phyloP scores from a whole-genome alignment of 2,113 vertebrate species.

The Solea solea region DNA sequence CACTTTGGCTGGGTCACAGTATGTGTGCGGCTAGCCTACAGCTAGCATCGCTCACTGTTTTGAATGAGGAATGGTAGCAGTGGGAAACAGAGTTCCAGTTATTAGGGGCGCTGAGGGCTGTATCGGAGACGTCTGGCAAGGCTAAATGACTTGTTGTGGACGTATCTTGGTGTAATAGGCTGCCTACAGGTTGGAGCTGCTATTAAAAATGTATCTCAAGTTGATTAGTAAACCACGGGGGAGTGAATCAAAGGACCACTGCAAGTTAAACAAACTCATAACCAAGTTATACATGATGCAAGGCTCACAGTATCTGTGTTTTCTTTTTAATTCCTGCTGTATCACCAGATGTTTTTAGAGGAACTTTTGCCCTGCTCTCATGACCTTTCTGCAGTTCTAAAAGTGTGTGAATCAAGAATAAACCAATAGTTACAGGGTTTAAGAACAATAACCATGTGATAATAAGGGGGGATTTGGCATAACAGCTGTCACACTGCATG shows the following conservation, averaged over 20 bases:
- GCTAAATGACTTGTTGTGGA: slow-evolving; percentile 8
- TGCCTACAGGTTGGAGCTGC: slow-evolving; percentile 1
- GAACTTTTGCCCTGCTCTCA: not conserved
- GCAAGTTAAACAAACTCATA: slow-evolving; percentile 10
- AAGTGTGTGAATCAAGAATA: too few relatives aligned
- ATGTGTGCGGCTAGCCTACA: not conserved
- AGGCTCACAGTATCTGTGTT: not conserved
- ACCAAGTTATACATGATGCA: not conserved
- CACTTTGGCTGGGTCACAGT: not conserved
- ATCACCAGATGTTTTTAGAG: not conserved
- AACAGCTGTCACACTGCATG: too few relatives aligned
- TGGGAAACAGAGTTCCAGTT: not conserved
- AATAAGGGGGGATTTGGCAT: too few relatives aligned
- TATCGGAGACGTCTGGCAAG: not conserved
- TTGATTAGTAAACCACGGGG: not conserved
- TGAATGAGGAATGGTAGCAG: not conserved
- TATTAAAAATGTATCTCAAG: not conserved
- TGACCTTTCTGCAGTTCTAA: not conserved
- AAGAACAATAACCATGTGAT: too few relatives aligned
- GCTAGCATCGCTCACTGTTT: slow-evolving; percentile 13
- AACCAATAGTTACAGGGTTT: too few relatives aligned
- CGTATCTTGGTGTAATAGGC: not conserved
- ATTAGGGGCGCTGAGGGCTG: not conserved
- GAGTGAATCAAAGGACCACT: not conserved
- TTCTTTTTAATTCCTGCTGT: not conserved